Evolutionary conservation across 2,113 vertebrate genomes (phyloP), one percentile per base, ranked within the genome.

Genomic region (Varanus salvator): DNA sequence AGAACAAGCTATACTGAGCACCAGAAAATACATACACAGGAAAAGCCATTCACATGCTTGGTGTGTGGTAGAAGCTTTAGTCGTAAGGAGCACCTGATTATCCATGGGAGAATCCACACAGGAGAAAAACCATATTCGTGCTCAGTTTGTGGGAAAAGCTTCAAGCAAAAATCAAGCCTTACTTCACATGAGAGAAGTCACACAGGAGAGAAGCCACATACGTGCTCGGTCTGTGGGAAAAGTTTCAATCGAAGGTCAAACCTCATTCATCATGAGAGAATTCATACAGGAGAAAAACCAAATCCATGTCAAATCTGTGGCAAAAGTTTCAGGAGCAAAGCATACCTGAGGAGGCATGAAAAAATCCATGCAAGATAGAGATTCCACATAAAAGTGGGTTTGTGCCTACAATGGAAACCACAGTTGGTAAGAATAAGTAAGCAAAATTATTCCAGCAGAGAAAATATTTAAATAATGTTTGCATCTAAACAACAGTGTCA

Each of bases 271-370:
- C 96, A 96, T 48, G 95, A 97, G 90, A 93, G 96, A 87, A 91
- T 97, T 69, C 96, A 97, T 83, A 96, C 96, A 27, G 95, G 96
- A 34, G 96, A 97, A 87, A 95, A 96, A 27, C 96, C 96, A 17
- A 95, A 96, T 8, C 94, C 91, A 7, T 97, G 96, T 34, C 17
- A 80, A 3, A 80, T 76, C 6, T 93, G 92, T 82, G 92, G 90
- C 15, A 93, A 93, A 85, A 66, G 92, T 50, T 95, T 94, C 44
- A 88, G 77, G 4, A 75, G 85, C 34, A 75, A 85, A 74, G 84
- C 92, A 2, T 38, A 85, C 44, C 88, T 94, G 52, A 76, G 60
- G 34, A 81, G 89, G 44, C 92, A 91, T 74, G 81, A 92, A 81
- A 86, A 92, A 87, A 60, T 94, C 66, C 95, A 95, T 4, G 87